Percentiles rank a stretch among this genome's conserved stretches.
Evolutionary conservation across 92 coral and sea anemone genomes (phyloP).

Genomic region (Paramuricea clavata): DNA sequence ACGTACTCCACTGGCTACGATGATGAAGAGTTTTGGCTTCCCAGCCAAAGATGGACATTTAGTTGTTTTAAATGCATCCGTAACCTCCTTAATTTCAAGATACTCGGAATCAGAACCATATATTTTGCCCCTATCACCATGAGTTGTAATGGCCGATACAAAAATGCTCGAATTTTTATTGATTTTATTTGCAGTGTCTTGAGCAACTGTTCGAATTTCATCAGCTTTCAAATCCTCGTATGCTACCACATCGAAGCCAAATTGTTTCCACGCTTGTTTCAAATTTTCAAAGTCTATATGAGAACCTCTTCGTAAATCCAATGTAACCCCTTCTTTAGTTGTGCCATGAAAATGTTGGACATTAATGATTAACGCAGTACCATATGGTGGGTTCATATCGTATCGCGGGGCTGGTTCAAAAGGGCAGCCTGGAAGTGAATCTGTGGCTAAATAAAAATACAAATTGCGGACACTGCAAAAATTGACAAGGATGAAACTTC

Average conservation of each 20-base stretch:
- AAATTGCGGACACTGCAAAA: no score
- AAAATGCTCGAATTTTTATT: constrained; percentile 72
- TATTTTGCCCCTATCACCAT: constrained; percentile 81
- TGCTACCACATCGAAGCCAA: constrained; percentile 72
- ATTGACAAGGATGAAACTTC: no score
- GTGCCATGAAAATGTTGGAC: constrained; percentile 67
- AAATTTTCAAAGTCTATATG: constrained; percentile 76
- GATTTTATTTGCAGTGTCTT: constrained; percentile 56
- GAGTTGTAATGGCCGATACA: constrained; percentile 89
- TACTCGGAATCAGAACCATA: constrained; percentile 77
- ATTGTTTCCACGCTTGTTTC: constrained; percentile 60
- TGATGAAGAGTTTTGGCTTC: constrained; percentile 90
- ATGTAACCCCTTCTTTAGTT: not conserved
- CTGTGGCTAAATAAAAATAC: no score
- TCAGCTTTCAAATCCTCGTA: constrained; percentile 57
- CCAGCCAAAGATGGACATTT: constrained; percentile 75
- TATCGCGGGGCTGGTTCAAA: constrained; percentile 79
- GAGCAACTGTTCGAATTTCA: constrained; percentile 59
- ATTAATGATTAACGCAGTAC: constrained; percentile 81
- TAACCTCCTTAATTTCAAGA: constrained; percentile 66
- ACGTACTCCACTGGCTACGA: constrained; percentile 93
- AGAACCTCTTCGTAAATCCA: constrained; percentile 76
- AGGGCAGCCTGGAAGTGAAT: no score
- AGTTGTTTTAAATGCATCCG: constrained; percentile 73
- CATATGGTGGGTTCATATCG: constrained; percentile 74